Evolutionary conservation across 2,797 vertebrate species (phyloP), one percentile per base, ranked within the genome.

Genomic region (Cuculus canorus): DNA sequence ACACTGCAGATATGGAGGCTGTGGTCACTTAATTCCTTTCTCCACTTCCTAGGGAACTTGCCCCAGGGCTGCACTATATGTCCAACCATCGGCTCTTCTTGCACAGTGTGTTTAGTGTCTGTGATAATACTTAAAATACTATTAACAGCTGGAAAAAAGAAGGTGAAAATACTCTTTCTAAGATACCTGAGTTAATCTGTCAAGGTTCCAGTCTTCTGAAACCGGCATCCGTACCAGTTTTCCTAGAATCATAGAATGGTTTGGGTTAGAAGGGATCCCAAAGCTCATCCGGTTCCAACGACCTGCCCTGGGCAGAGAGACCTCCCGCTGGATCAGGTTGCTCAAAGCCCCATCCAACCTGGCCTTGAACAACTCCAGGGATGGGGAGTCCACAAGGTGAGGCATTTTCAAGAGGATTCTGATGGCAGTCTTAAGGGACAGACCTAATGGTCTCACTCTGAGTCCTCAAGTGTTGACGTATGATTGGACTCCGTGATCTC

Each of bases 161-260:
- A 59, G 33, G 15, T 78, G 30, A 52, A 72, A 54, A 35, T 35
- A 32, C 41, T 14, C 28, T 54, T 53, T 13, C 4, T 60, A 25
- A 52, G n/a, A 18, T 30, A 50, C 7, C n/a, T 33, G 24, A 23
- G 9, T 88, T 81, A 54, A 37, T 50, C 18, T 54, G 11, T 1
- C 0, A 0, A 23, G 17, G 10, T 68, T 69, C 37, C 6, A 50
- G 2, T 86, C n/a, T 82, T 70, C 47, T 87, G 43, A 43, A 85
- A 87, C 28, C 2, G 4, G 5, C 2, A 0, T 11, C 25, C 7
- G 1, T 59, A 53, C 16, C 28, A 33, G 17, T 45, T 45, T 45
- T 45, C 43, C 24, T 23, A 23, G 47, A 48, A 48, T 48, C 21
- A 18, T 19, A 23, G 22, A 48, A 23, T 48, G 22, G 15, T 48